Base-by-base conservation (phyloP, 2,888 invertebrate species). In the Chaetoderma sp. region DNA sequence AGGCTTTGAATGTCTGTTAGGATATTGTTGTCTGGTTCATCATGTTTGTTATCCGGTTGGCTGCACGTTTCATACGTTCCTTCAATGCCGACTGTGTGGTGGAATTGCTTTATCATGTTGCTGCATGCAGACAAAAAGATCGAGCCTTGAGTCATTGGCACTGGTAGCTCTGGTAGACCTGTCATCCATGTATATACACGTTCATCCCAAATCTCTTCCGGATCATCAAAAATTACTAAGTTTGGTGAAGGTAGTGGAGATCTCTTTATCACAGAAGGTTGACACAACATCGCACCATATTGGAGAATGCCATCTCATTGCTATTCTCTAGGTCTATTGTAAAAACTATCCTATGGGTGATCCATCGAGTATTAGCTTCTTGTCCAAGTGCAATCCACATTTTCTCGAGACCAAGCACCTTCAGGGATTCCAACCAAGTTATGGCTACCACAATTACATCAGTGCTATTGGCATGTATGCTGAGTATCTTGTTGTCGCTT, bases 121-220 rank as follows among this genome's bases (percentile, higher is more conserved):
- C 58, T 70, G 69, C 54, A 62, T 67, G 4, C 65, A 18, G 45
- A 66, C 65, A 68, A 68, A 68, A 2, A 68, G 32, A 33, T 65
- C 62, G 3, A 63, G 68, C 44, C 68, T 47, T 57, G 62, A 55
- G 13, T 60, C 58, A 27, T 70, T 39, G 1, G 70, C 70, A 57
- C 33, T 18, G 16, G 57, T 59, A 13, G 47, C 66, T 66, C 58
- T 18, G 32, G 49, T 62, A 6, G 70, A 66, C 42, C 70, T 67
- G 63, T 71, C 71, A 33, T 67, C 64, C 70, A 71, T 64, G 44
- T 57, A 50, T 23, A 67, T 55, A 16, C 23, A 36, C 42, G 58
- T 28, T 25, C 28, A 23, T 27, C 45, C 45, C 42, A 18, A 16
- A 64, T 63, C 30, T 6, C 0, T 10, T 18, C 16, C 18, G 21